Evolutionary conservation across 2,113 vertebrate species (phyloP).

Genomic region (Stegastes partitus): DNA sequence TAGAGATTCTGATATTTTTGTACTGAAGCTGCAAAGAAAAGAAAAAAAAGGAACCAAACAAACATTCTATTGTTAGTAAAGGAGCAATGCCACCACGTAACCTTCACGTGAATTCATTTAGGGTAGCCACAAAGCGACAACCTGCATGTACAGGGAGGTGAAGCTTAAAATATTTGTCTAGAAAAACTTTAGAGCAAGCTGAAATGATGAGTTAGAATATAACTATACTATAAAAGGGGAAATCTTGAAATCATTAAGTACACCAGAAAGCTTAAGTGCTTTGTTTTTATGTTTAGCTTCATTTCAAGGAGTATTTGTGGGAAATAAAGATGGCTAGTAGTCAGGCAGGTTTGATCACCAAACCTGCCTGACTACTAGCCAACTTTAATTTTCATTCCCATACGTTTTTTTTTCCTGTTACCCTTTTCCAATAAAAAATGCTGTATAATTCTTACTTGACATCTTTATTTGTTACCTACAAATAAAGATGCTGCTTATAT

Average conservation of each 20-base stretch:
- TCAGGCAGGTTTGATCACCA: too few relatives aligned
- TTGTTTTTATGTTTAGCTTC: background rate
- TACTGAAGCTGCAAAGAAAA: constrained; percentile 15
- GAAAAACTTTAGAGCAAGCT: background rate
- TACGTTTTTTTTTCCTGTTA: background rate
- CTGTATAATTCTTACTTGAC: background rate
- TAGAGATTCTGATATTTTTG: constrained; percentile 39
- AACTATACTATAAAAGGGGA: background rate
- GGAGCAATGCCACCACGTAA: background rate
- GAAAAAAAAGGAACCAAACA: background rate
- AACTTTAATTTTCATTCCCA: background rate
- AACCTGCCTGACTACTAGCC: background rate
- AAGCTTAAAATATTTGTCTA: constrained; percentile 7
- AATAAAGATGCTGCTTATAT: too few relatives aligned
- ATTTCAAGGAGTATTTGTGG: background rate
- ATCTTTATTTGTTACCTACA: too few relatives aligned
- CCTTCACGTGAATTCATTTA: background rate
- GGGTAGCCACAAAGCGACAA: constrained; percentile 1
- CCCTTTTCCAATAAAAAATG: background rate
- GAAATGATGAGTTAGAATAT: too few relatives aligned
- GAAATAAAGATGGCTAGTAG: too few relatives aligned
- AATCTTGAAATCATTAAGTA: background rate
- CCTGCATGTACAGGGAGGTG: constrained; percentile 1
- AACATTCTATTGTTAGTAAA: background rate
- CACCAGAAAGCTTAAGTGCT: background rate